Evolutionary conservation across 2,113 vertebrate genomes (phyloP).

Genomic region (Gadus macrocephalus): DNA sequence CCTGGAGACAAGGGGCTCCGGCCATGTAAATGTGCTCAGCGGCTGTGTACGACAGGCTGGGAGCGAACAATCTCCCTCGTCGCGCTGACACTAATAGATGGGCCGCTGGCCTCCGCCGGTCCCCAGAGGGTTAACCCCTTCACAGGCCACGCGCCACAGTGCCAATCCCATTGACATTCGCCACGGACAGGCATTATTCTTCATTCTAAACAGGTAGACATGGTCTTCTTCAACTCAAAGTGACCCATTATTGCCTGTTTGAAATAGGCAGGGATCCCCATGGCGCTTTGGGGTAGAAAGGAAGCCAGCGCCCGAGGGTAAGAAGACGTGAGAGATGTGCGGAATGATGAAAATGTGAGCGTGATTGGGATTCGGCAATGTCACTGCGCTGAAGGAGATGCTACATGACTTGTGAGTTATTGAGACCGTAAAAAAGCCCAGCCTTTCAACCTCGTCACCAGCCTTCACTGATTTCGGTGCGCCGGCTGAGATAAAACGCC

Average conservation of each 20-base stretch:
- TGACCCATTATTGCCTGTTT: conserved; percentile 16
- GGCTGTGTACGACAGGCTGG: conserved; percentile 31
- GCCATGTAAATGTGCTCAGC: conserved; percentile 35
- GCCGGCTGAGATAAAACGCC: too few species aligned
- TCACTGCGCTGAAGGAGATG: too few species aligned
- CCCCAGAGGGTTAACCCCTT: conserved; percentile 41
- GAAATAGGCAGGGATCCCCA: background rate
- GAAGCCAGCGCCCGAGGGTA: too few species aligned
- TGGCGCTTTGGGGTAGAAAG: too few species aligned
- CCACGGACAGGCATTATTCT: conserved; percentile 25
- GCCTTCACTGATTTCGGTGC: too few species aligned
- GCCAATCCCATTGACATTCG: conserved; percentile 17
- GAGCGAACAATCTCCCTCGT: conserved; percentile 44
- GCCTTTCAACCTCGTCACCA: too few species aligned
- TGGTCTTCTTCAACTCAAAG: conserved; percentile 30
- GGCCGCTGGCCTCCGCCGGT: conserved; percentile 37
- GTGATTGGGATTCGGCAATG: too few species aligned
- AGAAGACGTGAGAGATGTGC: too few species aligned
- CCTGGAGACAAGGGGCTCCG: conserved; percentile 41
- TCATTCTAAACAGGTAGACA: conserved; percentile 16
- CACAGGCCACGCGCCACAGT: conserved; percentile 47
- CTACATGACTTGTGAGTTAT: too few species aligned
- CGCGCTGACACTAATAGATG: conserved; percentile 59
- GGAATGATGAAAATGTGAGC: too few species aligned
- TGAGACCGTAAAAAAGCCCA: too few species aligned